Evolutionary conservation across 2,888 invertebrate genomes (phyloP).

Genomic region (Patella caerulea): DNA sequence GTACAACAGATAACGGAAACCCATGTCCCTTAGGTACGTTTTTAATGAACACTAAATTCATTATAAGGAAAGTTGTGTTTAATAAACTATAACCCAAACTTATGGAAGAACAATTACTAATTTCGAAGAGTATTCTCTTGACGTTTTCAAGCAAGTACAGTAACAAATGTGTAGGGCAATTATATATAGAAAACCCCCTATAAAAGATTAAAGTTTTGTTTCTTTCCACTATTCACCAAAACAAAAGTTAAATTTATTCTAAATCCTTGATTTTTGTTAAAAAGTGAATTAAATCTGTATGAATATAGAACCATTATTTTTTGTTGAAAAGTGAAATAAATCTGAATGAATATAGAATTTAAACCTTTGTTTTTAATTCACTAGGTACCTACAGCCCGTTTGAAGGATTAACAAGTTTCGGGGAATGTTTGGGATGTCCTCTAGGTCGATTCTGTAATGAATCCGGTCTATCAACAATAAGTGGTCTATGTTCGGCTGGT

Average conservation of each 20-base stretch:
- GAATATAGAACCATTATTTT: not conserved
- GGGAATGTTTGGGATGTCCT: slow-evolving; percentile 59
- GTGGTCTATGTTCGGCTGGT: slow-evolving; percentile 64
- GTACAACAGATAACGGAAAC: slow-evolving; percentile 60
- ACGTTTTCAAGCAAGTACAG: no score
- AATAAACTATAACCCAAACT: no score
- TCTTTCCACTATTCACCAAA: not conserved
- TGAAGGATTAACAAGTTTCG: slow-evolving; percentile 40
- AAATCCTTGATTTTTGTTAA: not conserved
- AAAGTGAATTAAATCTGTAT: not conserved
- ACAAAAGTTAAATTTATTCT: not conserved
- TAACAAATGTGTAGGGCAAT: no score
- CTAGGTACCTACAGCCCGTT: slow-evolving; percentile 65
- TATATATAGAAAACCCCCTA: no score
- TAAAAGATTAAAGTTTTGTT: not conserved
- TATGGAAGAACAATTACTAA: no score
- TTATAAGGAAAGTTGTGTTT: no score
- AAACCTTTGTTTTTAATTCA: not conserved
- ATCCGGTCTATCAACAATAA: slow-evolving; percentile 55
- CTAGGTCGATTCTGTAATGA: slow-evolving; percentile 63
- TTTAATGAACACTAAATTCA: no score
- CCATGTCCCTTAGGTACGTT: slow-evolving; percentile 64
- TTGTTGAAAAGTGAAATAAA: not conserved
- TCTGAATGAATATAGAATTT: not conserved
- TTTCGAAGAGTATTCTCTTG: no score